These are phyloP conservation scores for Euwallacea similis DNA, from an alignment of 1,140 invertebrate genomes.

Conservation along the genomic window DNA sequence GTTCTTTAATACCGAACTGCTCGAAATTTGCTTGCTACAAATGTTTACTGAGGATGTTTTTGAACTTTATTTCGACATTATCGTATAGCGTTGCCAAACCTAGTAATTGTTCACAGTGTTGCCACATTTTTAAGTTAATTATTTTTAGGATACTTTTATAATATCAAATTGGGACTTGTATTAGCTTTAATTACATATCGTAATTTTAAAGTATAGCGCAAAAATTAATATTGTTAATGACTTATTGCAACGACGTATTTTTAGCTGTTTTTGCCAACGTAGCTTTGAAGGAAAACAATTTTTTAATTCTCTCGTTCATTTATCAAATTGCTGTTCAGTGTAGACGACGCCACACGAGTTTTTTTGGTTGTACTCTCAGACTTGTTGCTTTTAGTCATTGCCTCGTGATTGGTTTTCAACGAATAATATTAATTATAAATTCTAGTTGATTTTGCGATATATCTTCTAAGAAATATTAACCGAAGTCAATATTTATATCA, in stretches of 20 bases:
- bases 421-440: constrained; percentile 13
- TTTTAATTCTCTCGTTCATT: no score
- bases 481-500: constrained; percentile 39
- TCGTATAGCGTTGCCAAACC: constrained; percentile 19
- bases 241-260: constrained; percentile 36
- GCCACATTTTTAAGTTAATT: background rate
- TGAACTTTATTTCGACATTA: background rate
- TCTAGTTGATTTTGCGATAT: constrained; percentile 2
- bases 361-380: no score
- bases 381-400: background rate
- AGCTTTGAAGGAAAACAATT: no score
- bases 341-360: no score
- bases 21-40: background rate
- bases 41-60: no score
- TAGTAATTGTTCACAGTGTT: constrained; percentile 8
- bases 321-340: no score
- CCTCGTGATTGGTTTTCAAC: constrained; percentile 28
- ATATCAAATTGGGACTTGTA: constrained; percentile 25
- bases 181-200: constrained; percentile 35
- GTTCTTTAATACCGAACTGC: background rate
- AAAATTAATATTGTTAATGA: constrained; percentile 11
- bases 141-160: constrained; percentile 31
- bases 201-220: constrained; percentile 27
- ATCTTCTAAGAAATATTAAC: constrained; percentile 20
- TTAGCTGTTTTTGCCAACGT: constrained; percentile 7